Base-by-base conservation (phyloP, 2,113 vertebrate species). In the Stigmatopora nigra region DNA sequence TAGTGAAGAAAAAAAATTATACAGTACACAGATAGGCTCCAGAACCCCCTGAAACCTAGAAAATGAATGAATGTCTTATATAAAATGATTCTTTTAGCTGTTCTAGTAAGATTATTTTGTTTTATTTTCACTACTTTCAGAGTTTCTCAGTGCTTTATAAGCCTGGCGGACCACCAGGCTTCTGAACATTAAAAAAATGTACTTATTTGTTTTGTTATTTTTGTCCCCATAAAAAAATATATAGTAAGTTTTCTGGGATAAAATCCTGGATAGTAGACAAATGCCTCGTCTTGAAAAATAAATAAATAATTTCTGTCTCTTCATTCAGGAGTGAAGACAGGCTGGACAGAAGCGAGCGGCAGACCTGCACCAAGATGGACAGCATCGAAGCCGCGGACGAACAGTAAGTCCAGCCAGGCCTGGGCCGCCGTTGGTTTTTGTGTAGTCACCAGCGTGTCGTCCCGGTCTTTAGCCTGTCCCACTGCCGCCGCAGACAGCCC, bases 281-380 rank as follows among this genome's bases (percentile, higher is more conserved):
- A 51, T 51, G 16, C 16, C 16, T 51, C 16, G 6, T 53, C 51
- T 53, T 13, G 51, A 1, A 59, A 15, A 1, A 38, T n/a, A 47
- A 49, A 48, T n/a, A 15, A 1, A 38, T n/a, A 47, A 49, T 31
- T n/a, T 11, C n/a, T 22, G 4, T 4, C n/a, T 44, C 11, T 45
- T 38, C 4, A 36, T 70, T 3, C 76, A 92, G 91, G 91, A 91
- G 84, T 75, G 90, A 89, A 65, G 91, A 92, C 72, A 68, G 84
- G 61, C 77, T 87, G 45, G 90, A 92, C 70, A 79, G 83, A 68
- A 80, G 81, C 25, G 91, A 89, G 31, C 79, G 85, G 20, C 88
- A 89, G 74, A 84, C 86, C 38, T 91, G 88, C 79, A 90, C 90
- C 71, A 91, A 88, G 81, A 90, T 92, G 90, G 91, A 90, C 74